These are phyloP conservation scores for Pangasianodon gigas DNA, from an alignment of 2,113 vertebrate species.

Conservation along the genomic window DNA sequence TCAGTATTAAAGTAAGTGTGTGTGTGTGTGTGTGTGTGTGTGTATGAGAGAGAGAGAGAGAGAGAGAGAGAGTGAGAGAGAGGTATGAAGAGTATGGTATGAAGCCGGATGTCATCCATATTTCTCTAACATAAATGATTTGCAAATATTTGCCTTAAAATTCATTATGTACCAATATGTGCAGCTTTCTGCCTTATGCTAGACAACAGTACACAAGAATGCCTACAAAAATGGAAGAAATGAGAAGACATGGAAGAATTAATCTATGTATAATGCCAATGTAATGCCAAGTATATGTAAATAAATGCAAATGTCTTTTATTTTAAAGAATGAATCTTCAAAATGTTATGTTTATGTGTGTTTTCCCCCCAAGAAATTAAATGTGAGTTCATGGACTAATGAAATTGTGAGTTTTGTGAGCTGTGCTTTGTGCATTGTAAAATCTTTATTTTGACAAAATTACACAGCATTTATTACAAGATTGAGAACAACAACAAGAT, in stretches of 20 bases:
- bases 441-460: not conserved
- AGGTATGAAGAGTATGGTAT: not conserved
- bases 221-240: not conserved
- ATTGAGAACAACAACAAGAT: not conserved
- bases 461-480: not conserved
- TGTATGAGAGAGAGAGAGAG: not conserved
- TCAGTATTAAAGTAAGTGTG: slow-evolving; percentile 7
- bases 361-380: not conserved
- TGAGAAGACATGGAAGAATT: not conserved
- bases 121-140: not conserved
- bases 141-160: not conserved
- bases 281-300: not conserved
- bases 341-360: not conserved
- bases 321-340: not conserved
- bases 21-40: not conserved
- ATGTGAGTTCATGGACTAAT: not conserved
- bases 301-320: not conserved
- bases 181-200: not conserved
- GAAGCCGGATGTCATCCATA: not conserved
- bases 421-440: not conserved
- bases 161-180: not conserved
- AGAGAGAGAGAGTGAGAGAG: not conserved
- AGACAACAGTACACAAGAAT: not conserved
- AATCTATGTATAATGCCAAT: not conserved
- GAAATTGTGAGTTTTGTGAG: not conserved